Percentiles rank a stretch among this genome's conserved stretches.
These are phyloP conservation scores for Anguilla pacifica DNA, from an alignment of 2,797 vertebrate genomes.

Conservation along the genomic window DNA sequence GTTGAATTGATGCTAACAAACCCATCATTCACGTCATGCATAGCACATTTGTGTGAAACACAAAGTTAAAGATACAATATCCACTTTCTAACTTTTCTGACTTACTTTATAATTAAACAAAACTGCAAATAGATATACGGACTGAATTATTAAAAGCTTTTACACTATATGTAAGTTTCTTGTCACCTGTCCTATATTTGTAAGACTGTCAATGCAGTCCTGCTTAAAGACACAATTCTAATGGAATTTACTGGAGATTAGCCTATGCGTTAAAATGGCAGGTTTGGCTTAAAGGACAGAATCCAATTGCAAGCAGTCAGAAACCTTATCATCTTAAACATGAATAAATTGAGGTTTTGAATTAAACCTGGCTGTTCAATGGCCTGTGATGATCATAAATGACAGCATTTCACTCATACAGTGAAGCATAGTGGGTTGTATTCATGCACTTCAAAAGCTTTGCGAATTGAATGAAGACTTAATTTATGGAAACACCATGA, in stretches of 20 bases:
- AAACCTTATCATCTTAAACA: background rate
- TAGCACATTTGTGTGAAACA: background rate
- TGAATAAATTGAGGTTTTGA: background rate
- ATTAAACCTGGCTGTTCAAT: background rate
- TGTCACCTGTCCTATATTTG: background rate
- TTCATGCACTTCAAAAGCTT: no score
- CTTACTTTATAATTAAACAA: no score
- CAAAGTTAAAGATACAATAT: background rate
- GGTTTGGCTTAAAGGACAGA: background rate
- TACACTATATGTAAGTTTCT: background rate
- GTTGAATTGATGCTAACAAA: background rate
- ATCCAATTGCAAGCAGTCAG: background rate
- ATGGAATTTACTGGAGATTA: background rate
- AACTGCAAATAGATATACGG: background rate
- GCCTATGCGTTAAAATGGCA: background rate
- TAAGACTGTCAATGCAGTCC: background rate
- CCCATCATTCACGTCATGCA: no score
- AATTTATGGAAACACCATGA: no score
- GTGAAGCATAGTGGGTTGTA: no score
- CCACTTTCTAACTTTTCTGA: background rate
- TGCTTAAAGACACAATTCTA: background rate
- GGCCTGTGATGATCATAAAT: background rate
- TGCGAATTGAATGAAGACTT: background rate
- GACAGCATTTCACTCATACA: no score
- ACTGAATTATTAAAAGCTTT: background rate